These are phyloP conservation scores for Drosophila kurseongensis DNA, from an alignment of 1,140 invertebrate genomes.

Conservation along the genomic window DNA sequence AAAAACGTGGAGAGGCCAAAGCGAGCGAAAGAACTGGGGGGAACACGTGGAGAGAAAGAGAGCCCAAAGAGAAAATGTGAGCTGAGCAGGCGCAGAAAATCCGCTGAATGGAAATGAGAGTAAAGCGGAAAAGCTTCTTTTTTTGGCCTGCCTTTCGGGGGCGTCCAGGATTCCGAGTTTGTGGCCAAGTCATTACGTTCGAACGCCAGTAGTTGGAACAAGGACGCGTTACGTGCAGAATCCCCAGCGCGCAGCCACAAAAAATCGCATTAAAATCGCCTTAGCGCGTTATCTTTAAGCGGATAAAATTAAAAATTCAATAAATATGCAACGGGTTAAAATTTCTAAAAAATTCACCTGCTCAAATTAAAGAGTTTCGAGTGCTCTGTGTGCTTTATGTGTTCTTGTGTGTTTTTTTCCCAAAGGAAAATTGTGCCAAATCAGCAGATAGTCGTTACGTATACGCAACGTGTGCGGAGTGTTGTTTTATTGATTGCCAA, in stretches of 20 bases:
- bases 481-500: slow-evolving; percentile 69
- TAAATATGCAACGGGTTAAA: slow-evolving; percentile 5
- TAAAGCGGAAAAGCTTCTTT: slow-evolving; percentile 37
- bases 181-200: slow-evolving; percentile 63
- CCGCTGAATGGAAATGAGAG: slow-evolving; percentile 54
- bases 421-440: slow-evolving; percentile 41
- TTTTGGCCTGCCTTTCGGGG: slow-evolving; percentile 53
- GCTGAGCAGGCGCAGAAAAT: slow-evolving; percentile 24
- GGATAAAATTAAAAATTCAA: slow-evolving; percentile 21
- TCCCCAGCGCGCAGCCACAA: slow-evolving; percentile 54
- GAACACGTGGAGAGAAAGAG: slow-evolving; percentile 35
- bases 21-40: slow-evolving; percentile 16
- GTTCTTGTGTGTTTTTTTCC: slow-evolving; percentile 13
- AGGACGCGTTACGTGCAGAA: slow-evolving; percentile 79
- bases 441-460: slow-evolving; percentile 57
- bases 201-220: slow-evolving; percentile 79
- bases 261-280: slow-evolving; percentile 36
- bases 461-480: slow-evolving; percentile 62
- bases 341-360: slow-evolving; percentile 2
- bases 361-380: background rate
- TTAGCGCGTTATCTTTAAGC: slow-evolving; percentile 22
- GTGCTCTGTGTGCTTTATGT: slow-evolving; percentile 22
- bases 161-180: slow-evolving; percentile 73
- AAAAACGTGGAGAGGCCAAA: slow-evolving; percentile 56
- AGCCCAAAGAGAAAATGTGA: slow-evolving; percentile 6